Base-by-base conservation (phyloP, 92 coral and sea anemone genomes). In the Nematostella vectensis region DNA sequence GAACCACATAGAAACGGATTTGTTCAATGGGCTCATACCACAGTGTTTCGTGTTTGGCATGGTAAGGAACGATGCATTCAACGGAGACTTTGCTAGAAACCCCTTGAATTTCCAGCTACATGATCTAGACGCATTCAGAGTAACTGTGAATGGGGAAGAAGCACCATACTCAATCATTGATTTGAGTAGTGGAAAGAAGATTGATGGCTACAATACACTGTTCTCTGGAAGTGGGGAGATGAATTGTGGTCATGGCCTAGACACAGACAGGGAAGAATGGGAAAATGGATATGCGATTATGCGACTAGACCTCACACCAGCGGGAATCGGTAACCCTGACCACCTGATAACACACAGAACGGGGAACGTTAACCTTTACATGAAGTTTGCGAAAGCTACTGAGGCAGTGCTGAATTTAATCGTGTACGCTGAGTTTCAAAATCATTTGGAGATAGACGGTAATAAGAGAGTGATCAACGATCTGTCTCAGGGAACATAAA, bases 241-340 rank as follows among this genome's bases (percentile, higher is more conserved):
- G 65, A 56, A 58, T 47, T 58, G 59, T 12, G 58, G 70, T 9
- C 55, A 36, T 2, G 63, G 63, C 15, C 0, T 31, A 1, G 74
- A 59, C 21, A 67, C 67, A 66, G 48, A 59, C 11, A 29, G 75
- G 11, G 50, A 21, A 25, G 75, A 59, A 25, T 74, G 62, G 58
- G 52, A 60, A 0, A 13, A 25, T 1, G 81, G 75, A 1, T 74
- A 48, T 26, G 73, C 58, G 1, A 20, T 67, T 20, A 18, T 66
- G 42, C 56, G 68, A 0, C 24, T 39, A 6, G 59, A 74, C 44
- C 15, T 49, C 43, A 52, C 62, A 1, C 74, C 81, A n/a, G 73
- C 58, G 0, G 72, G 61, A 2, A 60, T 65, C 22, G 74, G 59
- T 1, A 43, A 38, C 1, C 61, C 63, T 0, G 37, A 40, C 11